A percentile compares a stretch with the other conserved stretches of the same genome.
These are phyloP conservation scores for Marmota monax DNA, from an alignment of 2,113 vertebrate genomes.

Conservation along the genomic window DNA sequence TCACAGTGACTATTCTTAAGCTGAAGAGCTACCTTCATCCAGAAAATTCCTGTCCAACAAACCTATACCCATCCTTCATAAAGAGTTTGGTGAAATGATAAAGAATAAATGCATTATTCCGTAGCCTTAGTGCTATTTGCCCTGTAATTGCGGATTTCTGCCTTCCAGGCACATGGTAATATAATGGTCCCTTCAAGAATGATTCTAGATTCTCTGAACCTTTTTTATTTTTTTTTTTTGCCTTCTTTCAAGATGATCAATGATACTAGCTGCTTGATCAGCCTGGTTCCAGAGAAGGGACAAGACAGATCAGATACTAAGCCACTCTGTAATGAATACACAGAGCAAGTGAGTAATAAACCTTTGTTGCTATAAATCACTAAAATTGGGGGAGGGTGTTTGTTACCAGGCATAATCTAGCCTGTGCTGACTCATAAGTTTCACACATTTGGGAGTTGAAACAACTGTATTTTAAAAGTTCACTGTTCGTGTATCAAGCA, in stretches of 20 bases:
- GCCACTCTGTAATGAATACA: background rate
- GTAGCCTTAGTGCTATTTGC: background rate
- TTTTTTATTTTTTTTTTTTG: background rate
- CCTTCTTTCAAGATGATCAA: background rate
- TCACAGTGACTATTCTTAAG: background rate
- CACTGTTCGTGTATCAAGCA: background rate
- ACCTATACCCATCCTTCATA: background rate
- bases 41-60: slow-evolving; percentile 3
- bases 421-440: background rate
- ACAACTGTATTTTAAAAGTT: slow-evolving; percentile 4
- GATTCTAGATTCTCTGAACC: background rate
- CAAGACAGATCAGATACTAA: background rate
- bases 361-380: background rate
- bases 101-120: background rate
- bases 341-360: background rate
- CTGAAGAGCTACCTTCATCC: background rate
- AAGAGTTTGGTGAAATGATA: background rate
- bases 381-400: background rate
- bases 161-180: background rate
- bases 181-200: background rate
- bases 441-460: background rate
- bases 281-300: background rate
- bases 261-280: background rate
- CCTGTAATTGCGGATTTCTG: background rate
- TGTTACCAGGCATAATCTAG: slow-evolving; percentile 18